These are phyloP conservation scores for Bugulina stolonifera DNA, from an alignment of 2,888 invertebrate genomes.

Conservation along the genomic window DNA sequence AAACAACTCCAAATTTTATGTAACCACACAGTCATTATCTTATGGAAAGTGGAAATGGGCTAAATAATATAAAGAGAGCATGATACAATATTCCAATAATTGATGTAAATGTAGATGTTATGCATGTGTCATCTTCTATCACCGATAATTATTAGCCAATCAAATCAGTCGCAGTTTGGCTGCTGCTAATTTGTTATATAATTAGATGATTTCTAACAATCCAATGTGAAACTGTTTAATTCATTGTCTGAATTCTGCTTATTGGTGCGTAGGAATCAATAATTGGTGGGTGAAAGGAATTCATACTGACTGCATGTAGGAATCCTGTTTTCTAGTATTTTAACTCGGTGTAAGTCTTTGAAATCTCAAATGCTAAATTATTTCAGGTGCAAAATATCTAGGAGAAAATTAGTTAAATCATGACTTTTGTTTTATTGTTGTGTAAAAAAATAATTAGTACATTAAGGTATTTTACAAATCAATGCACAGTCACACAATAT, in stretches of 20 bases:
- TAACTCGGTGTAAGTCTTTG: not conserved
- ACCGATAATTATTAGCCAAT: no score
- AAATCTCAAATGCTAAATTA: not conserved
- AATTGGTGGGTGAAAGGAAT: not conserved
- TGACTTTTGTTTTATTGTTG: not conserved
- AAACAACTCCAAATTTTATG: no score
- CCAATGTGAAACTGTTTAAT: no score
- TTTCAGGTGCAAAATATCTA: not conserved
- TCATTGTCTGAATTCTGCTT: conserved; percentile 7
- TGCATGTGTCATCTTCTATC: no score
- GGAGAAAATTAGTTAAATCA: not conserved
- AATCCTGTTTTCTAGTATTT: not conserved
- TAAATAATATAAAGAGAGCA: no score
- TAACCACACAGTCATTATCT: no score
- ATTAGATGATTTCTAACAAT: no score
- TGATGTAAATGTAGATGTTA: no score
- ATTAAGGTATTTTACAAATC: not conserved
- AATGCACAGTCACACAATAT: not conserved
- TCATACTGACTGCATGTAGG: not conserved
- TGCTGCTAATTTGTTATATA: no score
- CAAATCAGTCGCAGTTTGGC: no score
- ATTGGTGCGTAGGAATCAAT: conserved; percentile 5
- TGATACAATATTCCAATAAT: no score
- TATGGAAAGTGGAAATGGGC: no score
- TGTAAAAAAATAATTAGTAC: not conserved